Evolutionary conservation across 2,888 invertebrate species (phyloP), one percentile per base, ranked within the genome.

Genomic region (Endomychus coccineus): DNA sequence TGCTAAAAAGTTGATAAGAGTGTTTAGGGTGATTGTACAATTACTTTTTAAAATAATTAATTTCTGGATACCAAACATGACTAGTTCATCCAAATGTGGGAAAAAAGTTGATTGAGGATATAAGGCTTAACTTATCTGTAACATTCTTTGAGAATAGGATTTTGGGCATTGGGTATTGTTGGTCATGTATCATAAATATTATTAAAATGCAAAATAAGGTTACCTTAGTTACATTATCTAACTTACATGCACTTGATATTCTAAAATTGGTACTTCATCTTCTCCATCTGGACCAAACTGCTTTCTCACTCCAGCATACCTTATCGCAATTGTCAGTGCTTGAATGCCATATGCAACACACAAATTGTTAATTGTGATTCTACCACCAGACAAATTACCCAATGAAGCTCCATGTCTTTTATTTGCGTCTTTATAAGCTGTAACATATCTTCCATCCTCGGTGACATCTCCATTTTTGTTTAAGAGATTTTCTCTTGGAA

Each of bases 391-490:
- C 19, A 95, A 67, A 9, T 83, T 79, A 2, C 90, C 91, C 19
- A 92, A 68, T 0, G 88, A 81, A 1, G 83, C 80, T 1, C 91
- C 91, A 51, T 91, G 80, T 50, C 90, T 72, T 66, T 89, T 88
- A 55, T 73, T 84, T 7, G 83, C 78, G 59, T 92, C 88, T 58
- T 83, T 84, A 54, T 84, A 81, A 1, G 80, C 75, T 0, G 86
- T 78, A 28, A 78, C 70, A 62, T 92, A 96, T 48, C 79, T 74
- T 2, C 96, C 96, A 19, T 81, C 76, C 3, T 78, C 76, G 21
- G 83, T 84, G 1, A 96, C 87, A 49, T 92, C 91, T 0, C 89
- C 91, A 13, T 81, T 77, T 58, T 80, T 83, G 59, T 94, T 91
- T 39, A 95, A 64, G 1, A 95, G 71, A 49, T 78, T 78, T 32